Evolutionary conservation across 2,113 vertebrate species (phyloP), one percentile per base, ranked within the genome.

Genomic region (Rousettus leschenaultii): DNA sequence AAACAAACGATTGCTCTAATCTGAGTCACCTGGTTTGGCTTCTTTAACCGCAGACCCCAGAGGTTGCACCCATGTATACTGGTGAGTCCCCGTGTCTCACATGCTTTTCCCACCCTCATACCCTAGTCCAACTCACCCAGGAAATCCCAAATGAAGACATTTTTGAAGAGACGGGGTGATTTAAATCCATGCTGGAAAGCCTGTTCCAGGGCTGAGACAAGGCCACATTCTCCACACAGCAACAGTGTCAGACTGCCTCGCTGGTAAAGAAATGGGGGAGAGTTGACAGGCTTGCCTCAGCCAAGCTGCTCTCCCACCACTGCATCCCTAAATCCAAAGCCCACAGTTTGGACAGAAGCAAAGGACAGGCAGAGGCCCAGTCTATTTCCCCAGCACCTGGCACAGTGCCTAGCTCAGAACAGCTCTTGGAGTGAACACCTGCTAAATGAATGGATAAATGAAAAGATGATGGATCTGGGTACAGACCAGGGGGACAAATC

Each of bases 141-240:
- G 95, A 99, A 99, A 98, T 99, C 99, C 99, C 99, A 99, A 97
- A 99, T 99, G 98, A 99, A 99, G 98, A 99, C 99, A 0, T 99
- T 99, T 98, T 99, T 99, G 98, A 99, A 99, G 97, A 99, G 99
- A 74, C 99, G 99, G 0, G 99, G 99, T 5, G 99, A 99, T 97
- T 99, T 99, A 98, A 99, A 99, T 96, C 99, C 99, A 30, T 99
- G 99, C 97, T 99, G 99, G 97, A 99, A 99, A 96, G 99, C 99
- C 96, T 99, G 99, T 95, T 99, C 99, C 43, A 99, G 98, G 71
- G 99, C 99, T 86, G 99, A 99, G 85, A 99, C 99, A 24, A 99
- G 99, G 35, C 99, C 99, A 53, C 99, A 99, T 94, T 99, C 99
- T 89, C 99, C 99, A 98, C 99, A 99, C 51, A 99, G 99, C 94